These are phyloP conservation scores for Podiceps cristatus DNA, from an alignment of 2,113 vertebrate species.

Conservation along the genomic window DNA sequence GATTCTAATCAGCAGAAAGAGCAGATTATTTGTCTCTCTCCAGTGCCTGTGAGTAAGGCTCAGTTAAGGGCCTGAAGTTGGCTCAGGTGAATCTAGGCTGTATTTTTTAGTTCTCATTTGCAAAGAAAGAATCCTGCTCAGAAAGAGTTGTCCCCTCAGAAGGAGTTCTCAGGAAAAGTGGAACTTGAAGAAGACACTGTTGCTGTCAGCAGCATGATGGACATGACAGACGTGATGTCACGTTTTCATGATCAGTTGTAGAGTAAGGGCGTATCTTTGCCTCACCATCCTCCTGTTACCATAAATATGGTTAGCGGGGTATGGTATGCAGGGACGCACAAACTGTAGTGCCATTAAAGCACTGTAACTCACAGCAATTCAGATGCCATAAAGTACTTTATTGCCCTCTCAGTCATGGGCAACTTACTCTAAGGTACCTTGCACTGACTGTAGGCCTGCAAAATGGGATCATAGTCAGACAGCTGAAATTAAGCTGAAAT, in stretches of 20 bases:
- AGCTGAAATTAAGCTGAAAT: neutral
- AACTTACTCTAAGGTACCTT: neutral
- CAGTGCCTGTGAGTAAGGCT: neutral
- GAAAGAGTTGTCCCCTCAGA: neutral
- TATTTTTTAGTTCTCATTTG: neutral
- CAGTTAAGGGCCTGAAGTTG: neutral
- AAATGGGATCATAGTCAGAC: neutral
- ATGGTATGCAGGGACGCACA: neutral
- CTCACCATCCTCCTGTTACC: neutral
- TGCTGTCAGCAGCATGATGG: neutral
- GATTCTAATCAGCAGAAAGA: neutral
- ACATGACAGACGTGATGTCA: neutral
- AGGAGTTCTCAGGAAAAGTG: neutral
- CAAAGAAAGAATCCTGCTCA: neutral
- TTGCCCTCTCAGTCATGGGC: neutral
- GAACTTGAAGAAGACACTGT: neutral
- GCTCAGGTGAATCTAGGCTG: neutral
- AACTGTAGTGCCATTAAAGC: neutral
- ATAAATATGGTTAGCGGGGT: neutral
- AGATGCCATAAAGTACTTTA: neutral
- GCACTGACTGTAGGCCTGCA: neutral
- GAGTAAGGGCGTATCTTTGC: neutral
- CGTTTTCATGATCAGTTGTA: fast-evolving
- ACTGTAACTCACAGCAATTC: neutral
- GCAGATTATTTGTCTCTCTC: neutral